phyloP scores from a whole-genome alignment of 2,113 vertebrate genomes.

The Kryptolebias marmoratus region DNA sequence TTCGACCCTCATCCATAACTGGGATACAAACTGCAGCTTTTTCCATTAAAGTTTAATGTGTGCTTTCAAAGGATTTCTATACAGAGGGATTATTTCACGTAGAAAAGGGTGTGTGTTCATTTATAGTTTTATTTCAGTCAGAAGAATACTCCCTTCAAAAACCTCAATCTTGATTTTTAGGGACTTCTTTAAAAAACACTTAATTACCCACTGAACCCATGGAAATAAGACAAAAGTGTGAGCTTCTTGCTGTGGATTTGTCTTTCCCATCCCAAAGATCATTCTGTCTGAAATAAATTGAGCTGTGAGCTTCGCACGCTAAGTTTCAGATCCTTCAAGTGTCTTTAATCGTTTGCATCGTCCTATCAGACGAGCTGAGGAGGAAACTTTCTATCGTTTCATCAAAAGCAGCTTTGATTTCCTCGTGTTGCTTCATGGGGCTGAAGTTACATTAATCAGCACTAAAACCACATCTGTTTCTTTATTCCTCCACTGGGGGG shows the following conservation, averaged over 20 bases:
- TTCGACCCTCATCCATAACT: too few species aligned
- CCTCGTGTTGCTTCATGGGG: neutral
- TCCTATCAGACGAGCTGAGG: slow-evolving; percentile 7
- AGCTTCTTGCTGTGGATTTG: neutral
- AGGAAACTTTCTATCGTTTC: neutral
- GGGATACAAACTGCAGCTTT: too few species aligned
- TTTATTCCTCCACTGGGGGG: slow-evolving; percentile 58
- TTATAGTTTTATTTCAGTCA: too few species aligned
- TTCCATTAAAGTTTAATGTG: too few species aligned
- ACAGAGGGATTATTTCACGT: too few species aligned
- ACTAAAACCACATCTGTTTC: neutral
- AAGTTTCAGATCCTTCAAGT: slow-evolving; percentile 23
- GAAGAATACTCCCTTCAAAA: too few species aligned
- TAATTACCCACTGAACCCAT: too few species aligned
- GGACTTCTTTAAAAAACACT: too few species aligned
- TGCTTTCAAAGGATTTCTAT: too few species aligned
- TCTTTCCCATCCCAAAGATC: slow-evolving; percentile 30
- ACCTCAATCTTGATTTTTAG: too few species aligned
- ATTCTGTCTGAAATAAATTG: slow-evolving; percentile 19
- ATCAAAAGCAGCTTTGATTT: slow-evolving; percentile 10
- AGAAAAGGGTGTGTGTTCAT: too few species aligned
- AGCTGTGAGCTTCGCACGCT: slow-evolving; percentile 26
- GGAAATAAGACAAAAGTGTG: too few species aligned
- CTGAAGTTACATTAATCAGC: neutral
- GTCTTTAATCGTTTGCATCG: slow-evolving; percentile 29